Base-by-base conservation (phyloP, 2,888 invertebrate species). In the Hirtodrosophila alboralis region DNA sequence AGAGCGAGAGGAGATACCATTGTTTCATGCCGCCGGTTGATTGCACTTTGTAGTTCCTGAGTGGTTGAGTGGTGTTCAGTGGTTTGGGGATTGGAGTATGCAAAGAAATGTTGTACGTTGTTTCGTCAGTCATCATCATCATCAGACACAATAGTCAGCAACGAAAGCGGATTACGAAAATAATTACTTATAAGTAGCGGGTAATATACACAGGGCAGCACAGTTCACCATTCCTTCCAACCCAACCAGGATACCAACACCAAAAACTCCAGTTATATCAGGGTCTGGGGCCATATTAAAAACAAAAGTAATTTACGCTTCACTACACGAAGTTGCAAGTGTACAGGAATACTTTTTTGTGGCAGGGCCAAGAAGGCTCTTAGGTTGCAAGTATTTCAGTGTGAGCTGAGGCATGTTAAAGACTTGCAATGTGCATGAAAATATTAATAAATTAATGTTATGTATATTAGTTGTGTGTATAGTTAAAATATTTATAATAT, bases 1-100 rank as follows among this genome's bases (percentile, higher is more conserved):
- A 96, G 64, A 96, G 95, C 88, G 96, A 96, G 68, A 96, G 93
- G 28, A 96, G 92, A 90, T 96, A 96, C 91, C 94, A 94, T 91
- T 96, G 95, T 90, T 96, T 95, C 87, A 93, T 93, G 77, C 93
- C 93, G 44, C 75, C 78, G 75, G 94, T 94, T 28, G 94, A 93
- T 41, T 95, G 95, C 48, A 93, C 92, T 90, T 95, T 95, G 92
- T 96, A 96, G 85, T 95, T 94, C 83, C 96, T 96, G 75, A 53
- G 65, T 70, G 54, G 28, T 45, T 52, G 26, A 57, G 43, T 57
- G 54, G 33, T n/a, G 33, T 21, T 21, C 37, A 26, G 18, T 21
- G 14, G 23, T 28, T 49, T 18, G 21, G 23, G 23, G 23, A 30
- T 48, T 6, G 43, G 28, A 16, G 60, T 44, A 36, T 44, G 49